Conservation (phyloP, 2,888 invertebrate genomes). For the Zeuzera pyrina region DNA sequence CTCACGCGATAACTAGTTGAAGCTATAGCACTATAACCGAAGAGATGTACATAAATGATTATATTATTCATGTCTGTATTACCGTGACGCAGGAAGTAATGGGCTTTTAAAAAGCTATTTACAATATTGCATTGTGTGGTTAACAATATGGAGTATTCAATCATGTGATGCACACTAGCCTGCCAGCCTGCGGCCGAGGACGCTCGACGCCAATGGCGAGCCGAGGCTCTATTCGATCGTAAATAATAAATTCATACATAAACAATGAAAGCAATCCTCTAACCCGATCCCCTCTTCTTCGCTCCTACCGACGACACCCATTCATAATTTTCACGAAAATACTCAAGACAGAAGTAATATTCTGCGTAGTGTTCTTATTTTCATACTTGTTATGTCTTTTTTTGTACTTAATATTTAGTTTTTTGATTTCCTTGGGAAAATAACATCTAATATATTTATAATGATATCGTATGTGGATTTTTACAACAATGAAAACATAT, state of each 20-base stretch:
- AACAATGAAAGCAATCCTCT: constrained; percentile 45
- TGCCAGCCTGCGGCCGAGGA: not conserved
- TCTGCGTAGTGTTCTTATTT: not conserved
- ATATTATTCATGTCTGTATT: too few relatives aligned
- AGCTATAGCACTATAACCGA: too few relatives aligned
- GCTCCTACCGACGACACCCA: constrained; percentile 27
- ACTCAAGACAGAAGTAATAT: not conserved
- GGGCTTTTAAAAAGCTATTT: too few relatives aligned
- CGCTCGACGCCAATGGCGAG: constrained; percentile 8
- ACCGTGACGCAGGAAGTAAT: too few relatives aligned
- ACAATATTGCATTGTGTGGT: too few relatives aligned
- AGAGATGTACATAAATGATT: too few relatives aligned
- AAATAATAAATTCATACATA: constrained; percentile 64
- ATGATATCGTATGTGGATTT: too few relatives aligned
- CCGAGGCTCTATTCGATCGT: constrained; percentile 27
- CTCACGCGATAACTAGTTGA: too few relatives aligned
- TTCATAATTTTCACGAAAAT: constrained; percentile 23
- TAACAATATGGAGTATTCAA: constrained; percentile 1
- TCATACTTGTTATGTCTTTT: not conserved
- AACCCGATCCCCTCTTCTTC: constrained; percentile 25
- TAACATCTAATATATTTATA: too few relatives aligned
- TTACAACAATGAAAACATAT: too few relatives aligned
- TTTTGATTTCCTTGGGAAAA: too few relatives aligned
- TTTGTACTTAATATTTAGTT: not conserved
- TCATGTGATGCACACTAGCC: constrained; percentile 1